Evolutionary conservation across 1,140 invertebrate species (phyloP).

Genomic region (Adoxophyes honmai): DNA sequence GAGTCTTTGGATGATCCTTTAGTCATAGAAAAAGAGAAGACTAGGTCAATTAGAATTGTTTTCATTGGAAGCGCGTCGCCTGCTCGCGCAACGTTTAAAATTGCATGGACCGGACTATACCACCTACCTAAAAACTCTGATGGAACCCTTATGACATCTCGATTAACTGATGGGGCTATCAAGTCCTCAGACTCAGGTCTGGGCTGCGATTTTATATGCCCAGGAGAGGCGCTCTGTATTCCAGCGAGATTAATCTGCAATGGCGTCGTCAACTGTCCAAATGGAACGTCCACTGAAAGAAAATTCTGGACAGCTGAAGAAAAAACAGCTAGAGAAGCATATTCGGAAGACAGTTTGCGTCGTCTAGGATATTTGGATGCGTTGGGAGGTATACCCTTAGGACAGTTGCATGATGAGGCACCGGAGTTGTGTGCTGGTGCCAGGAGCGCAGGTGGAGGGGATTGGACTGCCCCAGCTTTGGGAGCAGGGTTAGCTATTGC

Average conservation of each 20-base stretch:
- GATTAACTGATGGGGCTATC: conserved; percentile 77
- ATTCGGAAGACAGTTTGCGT: conserved; percentile 78
- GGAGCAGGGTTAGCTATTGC: conserved; percentile 61
- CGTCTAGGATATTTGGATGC: conserved; percentile 76
- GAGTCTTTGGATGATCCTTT: conserved; percentile 79
- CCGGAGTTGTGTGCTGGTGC: conserved; percentile 80
- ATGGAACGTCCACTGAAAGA: conserved; percentile 65
- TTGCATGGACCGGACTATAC: conserved; percentile 93
- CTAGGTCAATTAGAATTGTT: conserved; percentile 80
- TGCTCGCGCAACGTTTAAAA: conserved; percentile 88
- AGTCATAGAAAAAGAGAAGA: conserved; percentile 72
- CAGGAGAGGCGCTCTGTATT: conserved; percentile 89
- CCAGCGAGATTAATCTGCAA: conserved; percentile 89
- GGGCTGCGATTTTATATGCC: conserved; percentile 89
- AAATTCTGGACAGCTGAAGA: conserved; percentile 67
- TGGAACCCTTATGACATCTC: conserved; percentile 86
- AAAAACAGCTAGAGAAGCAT: conserved; percentile 69
- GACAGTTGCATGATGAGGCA: conserved; percentile 80
- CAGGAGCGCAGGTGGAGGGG: conserved; percentile 43
- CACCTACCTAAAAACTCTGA: conserved; percentile 89
- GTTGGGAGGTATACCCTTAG: conserved; percentile 60
- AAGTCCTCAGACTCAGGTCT: conserved; percentile 58
- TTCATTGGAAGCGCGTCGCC: conserved; percentile 87
- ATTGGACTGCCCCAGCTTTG: conserved; percentile 66
- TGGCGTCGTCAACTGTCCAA: conserved; percentile 91